phyloP scores from a whole-genome alignment of 2,797 vertebrate species.

The Hippocampus kuda region DNA sequence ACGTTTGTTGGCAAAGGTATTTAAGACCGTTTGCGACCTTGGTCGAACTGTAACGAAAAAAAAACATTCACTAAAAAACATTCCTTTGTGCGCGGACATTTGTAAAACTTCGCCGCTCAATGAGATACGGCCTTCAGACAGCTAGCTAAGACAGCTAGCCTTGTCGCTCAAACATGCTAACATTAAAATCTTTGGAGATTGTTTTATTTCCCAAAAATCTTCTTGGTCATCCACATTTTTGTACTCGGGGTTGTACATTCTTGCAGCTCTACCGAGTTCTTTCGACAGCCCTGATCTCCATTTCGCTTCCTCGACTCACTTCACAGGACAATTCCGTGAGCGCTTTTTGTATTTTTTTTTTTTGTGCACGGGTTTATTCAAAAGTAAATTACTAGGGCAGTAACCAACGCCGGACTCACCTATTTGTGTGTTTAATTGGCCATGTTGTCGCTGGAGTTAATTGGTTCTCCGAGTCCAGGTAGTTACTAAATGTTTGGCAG shows the following conservation, averaged over 20 bases:
- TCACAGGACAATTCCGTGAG: slow-evolving; percentile 49
- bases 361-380: slow-evolving; percentile 65
- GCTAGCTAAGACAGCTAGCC: too few species aligned
- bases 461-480: slow-evolving; percentile 99
- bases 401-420: slow-evolving; percentile 88
- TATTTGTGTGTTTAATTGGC: slow-evolving; percentile 99
- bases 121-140: too few species aligned
- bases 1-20: too few species aligned
- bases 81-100: too few species aligned
- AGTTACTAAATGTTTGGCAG: slow-evolving; percentile 99
- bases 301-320: slow-evolving; percentile 13
- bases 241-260: not conserved
- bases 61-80: too few species aligned
- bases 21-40: too few species aligned
- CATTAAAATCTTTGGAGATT: too few species aligned
- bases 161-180: too few species aligned
- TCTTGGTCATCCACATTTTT: not conserved
- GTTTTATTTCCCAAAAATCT: not conserved
- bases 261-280: not conserved
- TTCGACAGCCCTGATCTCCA: not conserved
- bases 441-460: slow-evolving; percentile 99
- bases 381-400: slow-evolving; percentile 66
- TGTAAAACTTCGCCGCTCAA: too few species aligned
- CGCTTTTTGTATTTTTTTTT: slow-evolving; percentile 36
- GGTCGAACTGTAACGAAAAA: too few species aligned